Base-by-base conservation (phyloP, 30 jellyfish, hydroid and myxozoan species). In the Cassiopea andromeda region DNA sequence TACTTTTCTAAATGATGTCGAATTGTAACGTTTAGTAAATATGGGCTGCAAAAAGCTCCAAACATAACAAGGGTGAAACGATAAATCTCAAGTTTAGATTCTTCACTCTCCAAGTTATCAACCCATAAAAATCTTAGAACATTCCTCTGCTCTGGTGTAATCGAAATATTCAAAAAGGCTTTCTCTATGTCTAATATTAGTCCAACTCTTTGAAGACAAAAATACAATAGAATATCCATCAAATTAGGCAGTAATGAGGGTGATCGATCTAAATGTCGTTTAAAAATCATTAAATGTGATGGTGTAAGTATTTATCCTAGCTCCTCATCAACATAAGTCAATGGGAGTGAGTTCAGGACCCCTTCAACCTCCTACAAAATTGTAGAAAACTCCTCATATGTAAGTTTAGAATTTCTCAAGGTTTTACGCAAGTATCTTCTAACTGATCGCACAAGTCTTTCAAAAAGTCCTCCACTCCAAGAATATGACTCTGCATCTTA, bases 111-210 rank as follows among this genome's bases (percentile, higher is more conserved):
- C 12, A 74, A 12, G 44, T 74, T 60, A 74, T 74, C 83, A 7
- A 74, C 9, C 83, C 83, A 74, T n/a, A 74, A 74, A 74, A 1
- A 74, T 7, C 83, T 2, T 46, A 76, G 45, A 76, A 45, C 6
- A 13, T 46, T 8, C 10, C 71, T 18, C 2, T 76, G 70, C 43
- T 76, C 71, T 12, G 69, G 71, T 6, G 60, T 43, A 49, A 3
- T 15, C 46, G 69, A 45, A 44, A 81, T 66, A 18, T 60, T 46
- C 58, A 81, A 58, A 58, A 81, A 60, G 54, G 80, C 89, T 58
- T 66, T 81, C 16, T 81, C 81, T n/a, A 60, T 81, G 80, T 81
- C 89, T 18, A 80, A 69, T 17, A 81, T 38, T 18, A 81, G 80
- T 16, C 43, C 81, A 7, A 66, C 59, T 5, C 7, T 47, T 1